Conservation (phyloP, 2,888 invertebrate genomes). For the Amblyjoppa proteus region DNA sequence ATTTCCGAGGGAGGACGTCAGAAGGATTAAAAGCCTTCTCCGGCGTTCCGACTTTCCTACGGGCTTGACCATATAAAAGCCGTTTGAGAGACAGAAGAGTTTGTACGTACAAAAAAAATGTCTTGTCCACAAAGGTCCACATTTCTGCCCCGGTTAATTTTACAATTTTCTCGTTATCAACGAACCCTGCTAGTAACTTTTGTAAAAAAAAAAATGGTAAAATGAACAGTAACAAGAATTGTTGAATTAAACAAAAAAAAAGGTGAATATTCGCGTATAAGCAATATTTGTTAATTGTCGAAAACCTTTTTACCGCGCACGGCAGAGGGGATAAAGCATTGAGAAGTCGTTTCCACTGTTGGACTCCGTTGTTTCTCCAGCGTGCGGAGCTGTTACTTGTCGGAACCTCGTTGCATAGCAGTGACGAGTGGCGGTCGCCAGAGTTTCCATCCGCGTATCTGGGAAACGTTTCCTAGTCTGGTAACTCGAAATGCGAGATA, state of each 20-base stretch:
- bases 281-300: neutral
- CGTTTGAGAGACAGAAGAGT: too few relatives aligned
- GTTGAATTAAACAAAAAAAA: neutral
- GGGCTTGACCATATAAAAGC: neutral
- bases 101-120: too few relatives aligned
- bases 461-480: slow-evolving; percentile 6
- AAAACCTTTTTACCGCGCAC: neutral
- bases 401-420: neutral
- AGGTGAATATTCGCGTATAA: neutral
- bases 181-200: too few relatives aligned
- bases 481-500: slow-evolving; percentile 20
- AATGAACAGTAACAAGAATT: neutral
- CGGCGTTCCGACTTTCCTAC: neutral
- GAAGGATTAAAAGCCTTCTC: neutral
- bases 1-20: neutral
- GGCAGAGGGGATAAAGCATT: neutral
- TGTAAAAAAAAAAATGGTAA: neutral
- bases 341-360: neutral
- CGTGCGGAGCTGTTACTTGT: neutral
- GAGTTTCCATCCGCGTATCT: slow-evolving; percentile 26
- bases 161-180: too few relatives aligned
- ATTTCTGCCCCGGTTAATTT: too few relatives aligned
- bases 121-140: too few relatives aligned
- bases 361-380: neutral
- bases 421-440: slow-evolving; percentile 9